phyloP scores from a whole-genome alignment of 2,888 invertebrate species.

The Pollenia labialis region DNA sequence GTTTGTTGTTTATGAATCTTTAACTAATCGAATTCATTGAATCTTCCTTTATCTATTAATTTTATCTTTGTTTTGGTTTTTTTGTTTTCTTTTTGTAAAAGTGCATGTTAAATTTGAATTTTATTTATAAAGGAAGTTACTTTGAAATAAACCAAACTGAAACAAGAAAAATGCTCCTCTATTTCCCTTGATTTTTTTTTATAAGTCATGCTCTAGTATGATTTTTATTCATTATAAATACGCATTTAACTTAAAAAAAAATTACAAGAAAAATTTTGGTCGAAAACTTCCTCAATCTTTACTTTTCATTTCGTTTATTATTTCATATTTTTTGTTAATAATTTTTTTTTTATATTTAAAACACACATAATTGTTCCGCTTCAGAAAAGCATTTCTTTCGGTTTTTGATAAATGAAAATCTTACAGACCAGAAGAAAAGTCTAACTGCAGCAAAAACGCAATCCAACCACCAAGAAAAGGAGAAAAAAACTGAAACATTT shows the following conservation, averaged over 20 bases:
- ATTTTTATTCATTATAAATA: slow-evolving; percentile 50
- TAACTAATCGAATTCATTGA: slow-evolving; percentile 60
- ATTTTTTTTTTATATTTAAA: slow-evolving; percentile 8
- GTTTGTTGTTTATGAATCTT: slow-evolving; percentile 39
- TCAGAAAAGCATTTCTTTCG: slow-evolving; percentile 56
- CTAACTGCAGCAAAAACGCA: slow-evolving; percentile 60
- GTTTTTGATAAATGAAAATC: slow-evolving; percentile 70
- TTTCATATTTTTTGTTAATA: slow-evolving; percentile 41
- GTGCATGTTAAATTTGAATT: slow-evolving; percentile 50
- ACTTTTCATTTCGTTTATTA: slow-evolving; percentile 68
- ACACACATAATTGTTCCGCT: slow-evolving; percentile 63
- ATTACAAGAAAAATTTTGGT: slow-evolving; percentile 14
- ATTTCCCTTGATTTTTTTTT: slow-evolving; percentile 68
- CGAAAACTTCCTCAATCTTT: slow-evolving; percentile 71
- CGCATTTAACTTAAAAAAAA: slow-evolving; percentile 49
- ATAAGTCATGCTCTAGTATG: slow-evolving; percentile 73
- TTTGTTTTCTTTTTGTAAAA: slow-evolving; percentile 7
- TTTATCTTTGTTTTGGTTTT: slow-evolving; percentile 31
- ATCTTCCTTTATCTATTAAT: slow-evolving; percentile 64
- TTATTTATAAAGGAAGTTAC: slow-evolving; percentile 65
- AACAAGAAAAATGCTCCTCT: slow-evolving; percentile 59
- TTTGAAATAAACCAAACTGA: not conserved
- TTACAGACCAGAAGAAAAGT: slow-evolving; percentile 69
- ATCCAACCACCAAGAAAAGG: slow-evolving; percentile 64
- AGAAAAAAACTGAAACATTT: not conserved